A percentile compares a stretch with the other conserved stretches of the same genome.
These are phyloP conservation scores for Lottia scabra DNA, from an alignment of 2,888 invertebrate genomes.

Conservation along the genomic window DNA sequence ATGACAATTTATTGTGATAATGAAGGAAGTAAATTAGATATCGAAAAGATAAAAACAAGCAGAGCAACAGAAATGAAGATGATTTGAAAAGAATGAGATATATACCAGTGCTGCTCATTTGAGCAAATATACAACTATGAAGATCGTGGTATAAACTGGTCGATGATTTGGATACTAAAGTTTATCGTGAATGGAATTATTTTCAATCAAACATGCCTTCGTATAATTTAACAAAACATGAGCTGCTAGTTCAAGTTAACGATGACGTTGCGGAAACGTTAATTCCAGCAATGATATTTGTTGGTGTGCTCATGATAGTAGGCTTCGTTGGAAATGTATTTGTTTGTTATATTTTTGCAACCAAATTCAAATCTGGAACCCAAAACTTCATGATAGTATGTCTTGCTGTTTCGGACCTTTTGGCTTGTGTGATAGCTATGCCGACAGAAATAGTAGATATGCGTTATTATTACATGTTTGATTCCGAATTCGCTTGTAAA, in stretches of 20 bases:
- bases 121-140: too few species aligned
- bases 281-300: constrained; percentile 46
- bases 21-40: too few species aligned
- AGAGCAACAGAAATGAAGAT: too few species aligned
- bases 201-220: too few species aligned
- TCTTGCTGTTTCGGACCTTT: constrained; percentile 49
- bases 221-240: background rate
- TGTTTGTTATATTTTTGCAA: constrained; percentile 45
- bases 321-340: constrained; percentile 51
- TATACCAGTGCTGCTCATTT: too few species aligned
- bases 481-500: constrained; percentile 47
- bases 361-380: constrained; percentile 42
- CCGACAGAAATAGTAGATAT: constrained; percentile 52
- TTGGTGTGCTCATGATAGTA: constrained; percentile 43
- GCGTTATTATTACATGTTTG: constrained; percentile 48
- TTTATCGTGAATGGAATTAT: too few species aligned
- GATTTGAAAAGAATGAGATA: too few species aligned
- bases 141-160: too few species aligned
- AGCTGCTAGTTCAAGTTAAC: constrained; percentile 33
- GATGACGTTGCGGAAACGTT: constrained; percentile 40
- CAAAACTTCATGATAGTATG: constrained; percentile 48
- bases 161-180: too few species aligned
- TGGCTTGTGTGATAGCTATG: constrained; percentile 49
- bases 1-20: too few species aligned
- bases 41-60: too few species aligned